These are phyloP conservation scores for Thera britannica DNA, from an alignment of 2,888 invertebrate species.

Conservation along the genomic window DNA sequence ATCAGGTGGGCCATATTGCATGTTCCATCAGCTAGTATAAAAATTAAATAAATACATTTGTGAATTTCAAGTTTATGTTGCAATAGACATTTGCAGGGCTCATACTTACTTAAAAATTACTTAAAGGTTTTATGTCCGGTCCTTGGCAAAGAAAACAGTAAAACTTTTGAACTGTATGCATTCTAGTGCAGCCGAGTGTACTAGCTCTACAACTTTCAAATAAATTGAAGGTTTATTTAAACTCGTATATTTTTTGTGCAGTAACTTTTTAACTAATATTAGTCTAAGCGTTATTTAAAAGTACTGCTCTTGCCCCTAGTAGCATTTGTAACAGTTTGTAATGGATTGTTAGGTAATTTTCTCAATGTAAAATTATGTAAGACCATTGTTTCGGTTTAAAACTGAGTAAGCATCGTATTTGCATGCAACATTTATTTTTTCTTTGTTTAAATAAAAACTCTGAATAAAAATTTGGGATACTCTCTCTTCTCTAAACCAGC, in stretches of 20 bases:
- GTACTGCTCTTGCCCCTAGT: background rate
- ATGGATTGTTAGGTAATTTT: slow-evolving; percentile 38
- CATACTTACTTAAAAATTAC: no score
- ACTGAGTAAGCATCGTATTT: slow-evolving; percentile 23
- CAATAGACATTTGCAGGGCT: no score
- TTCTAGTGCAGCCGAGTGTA: no score
- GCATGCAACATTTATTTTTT: slow-evolving; percentile 18
- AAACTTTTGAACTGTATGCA: no score
- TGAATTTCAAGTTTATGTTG: no score
- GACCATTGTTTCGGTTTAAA: slow-evolving; percentile 29
- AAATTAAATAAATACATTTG: no score
- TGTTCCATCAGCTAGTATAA: no score
- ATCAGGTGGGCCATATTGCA: no score
- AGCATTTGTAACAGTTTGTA: slow-evolving; percentile 32
- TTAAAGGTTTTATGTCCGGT: no score
- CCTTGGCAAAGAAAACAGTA: no score
- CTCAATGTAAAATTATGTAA: slow-evolving; percentile 38
- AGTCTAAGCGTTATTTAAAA: slow-evolving; percentile 7
- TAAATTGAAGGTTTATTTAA: background rate
- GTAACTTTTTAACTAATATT: background rate
- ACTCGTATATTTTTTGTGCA: background rate
- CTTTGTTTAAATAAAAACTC: background rate
- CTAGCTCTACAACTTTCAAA: slow-evolving; percentile 5
- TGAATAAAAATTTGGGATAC: no score
- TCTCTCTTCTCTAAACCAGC: no score